Evolutionary conservation across 2,113 vertebrate genomes (phyloP).

Genomic region (Lutjanus erythropterus): DNA sequence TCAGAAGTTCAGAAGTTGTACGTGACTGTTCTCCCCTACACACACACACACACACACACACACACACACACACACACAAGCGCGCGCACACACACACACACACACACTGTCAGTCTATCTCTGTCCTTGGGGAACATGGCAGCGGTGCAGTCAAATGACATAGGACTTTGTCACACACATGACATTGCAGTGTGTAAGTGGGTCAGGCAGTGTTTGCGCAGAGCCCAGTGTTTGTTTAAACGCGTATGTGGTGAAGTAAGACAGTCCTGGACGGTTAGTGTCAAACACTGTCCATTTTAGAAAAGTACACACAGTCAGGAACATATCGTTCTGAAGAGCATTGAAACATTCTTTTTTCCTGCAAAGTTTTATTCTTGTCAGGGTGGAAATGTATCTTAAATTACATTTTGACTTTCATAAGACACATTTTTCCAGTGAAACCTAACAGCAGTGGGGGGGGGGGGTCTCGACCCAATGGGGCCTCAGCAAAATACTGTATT

Average conservation of each 20-base stretch:
- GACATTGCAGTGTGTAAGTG: constrained; percentile 57
- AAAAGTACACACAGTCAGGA: constrained; percentile 1
- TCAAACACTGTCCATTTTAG: constrained; percentile 34
- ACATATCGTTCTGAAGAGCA: background rate
- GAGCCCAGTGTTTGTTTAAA: constrained; percentile 56
- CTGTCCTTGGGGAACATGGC: constrained; percentile 25
- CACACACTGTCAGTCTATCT: background rate
- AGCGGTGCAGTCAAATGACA: constrained; percentile 30
- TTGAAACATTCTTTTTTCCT: background rate
- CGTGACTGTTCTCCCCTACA: background rate
- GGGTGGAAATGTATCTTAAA: background rate
- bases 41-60: background rate
- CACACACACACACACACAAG: background rate
- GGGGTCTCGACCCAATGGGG: no score
- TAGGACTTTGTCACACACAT: constrained; percentile 62
- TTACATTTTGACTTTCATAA: background rate
- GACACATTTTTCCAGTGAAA: background rate
- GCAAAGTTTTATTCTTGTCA: background rate
- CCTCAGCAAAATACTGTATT: no score
- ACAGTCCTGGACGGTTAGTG: constrained; percentile 25
- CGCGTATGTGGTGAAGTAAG: constrained; percentile 54
- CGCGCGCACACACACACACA: background rate
- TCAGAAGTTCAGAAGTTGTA: constrained; percentile 27
- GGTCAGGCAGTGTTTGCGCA: constrained; percentile 63
- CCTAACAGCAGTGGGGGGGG: no score